A percentile compares a stretch with the other conserved stretches of the same genome.
Evolutionary conservation across 2,888 invertebrate genomes (phyloP).

Genomic region (Nephrotoma flavescens): DNA sequence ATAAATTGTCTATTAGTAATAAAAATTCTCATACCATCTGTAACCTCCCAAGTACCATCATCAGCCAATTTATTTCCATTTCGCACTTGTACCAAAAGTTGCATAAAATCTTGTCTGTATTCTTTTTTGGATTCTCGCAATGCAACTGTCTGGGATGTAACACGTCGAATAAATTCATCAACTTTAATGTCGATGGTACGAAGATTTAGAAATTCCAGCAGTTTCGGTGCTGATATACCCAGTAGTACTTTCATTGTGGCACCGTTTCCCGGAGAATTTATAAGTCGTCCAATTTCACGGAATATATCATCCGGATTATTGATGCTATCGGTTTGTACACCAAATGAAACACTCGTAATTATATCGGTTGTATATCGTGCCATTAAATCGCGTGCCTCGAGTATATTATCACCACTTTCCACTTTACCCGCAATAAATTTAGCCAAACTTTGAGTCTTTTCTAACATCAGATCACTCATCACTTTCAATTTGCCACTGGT

Average conservation of each 20-base stretch:
- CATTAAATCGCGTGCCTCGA: not conserved
- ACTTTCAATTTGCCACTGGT: not conserved
- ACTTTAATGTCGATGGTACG: not conserved
- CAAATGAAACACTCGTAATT: not conserved
- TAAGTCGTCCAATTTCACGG: not conserved
- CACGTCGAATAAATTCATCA: not conserved
- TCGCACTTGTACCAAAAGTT: not conserved
- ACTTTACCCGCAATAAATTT: not conserved
- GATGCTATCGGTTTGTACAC: not conserved
- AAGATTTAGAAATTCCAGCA: not conserved
- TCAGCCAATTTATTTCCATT: not conserved
- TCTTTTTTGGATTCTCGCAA: not conserved
- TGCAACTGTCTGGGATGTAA: not conserved
- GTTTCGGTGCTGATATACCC: not conserved
- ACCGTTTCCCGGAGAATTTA: not conserved
- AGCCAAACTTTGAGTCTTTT: not conserved
- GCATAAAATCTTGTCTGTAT: not conserved
- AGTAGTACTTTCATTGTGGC: not conserved
- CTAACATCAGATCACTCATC: not conserved
- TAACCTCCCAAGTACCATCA: not conserved
- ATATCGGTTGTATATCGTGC: not conserved
- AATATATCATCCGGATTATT: not conserved
- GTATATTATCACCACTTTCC: not conserved
- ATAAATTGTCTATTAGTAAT: not conserved
- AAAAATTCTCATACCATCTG: not conserved